A percentile compares a stretch with the other conserved stretches of the same genome.
Evolutionary conservation across 2,113 vertebrate genomes (phyloP).

Genomic region (Thermophis baileyi): DNA sequence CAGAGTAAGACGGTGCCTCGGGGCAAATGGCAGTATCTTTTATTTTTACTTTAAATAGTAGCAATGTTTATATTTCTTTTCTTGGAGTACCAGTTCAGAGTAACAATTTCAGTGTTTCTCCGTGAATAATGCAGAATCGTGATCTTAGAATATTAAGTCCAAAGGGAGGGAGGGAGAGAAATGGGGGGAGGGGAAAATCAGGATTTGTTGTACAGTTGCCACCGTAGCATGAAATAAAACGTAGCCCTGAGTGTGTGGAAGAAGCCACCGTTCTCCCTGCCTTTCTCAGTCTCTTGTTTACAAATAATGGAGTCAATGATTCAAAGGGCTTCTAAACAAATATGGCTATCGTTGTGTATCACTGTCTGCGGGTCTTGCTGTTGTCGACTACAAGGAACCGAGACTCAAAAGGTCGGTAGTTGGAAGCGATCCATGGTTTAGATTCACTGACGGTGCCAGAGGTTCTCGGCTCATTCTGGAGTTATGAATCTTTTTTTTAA

Average conservation of each 20-base stretch:
- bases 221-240: conserved; percentile 15
- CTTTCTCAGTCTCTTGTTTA: conserved; percentile 3
- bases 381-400: neutral
- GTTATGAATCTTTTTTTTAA: neutral
- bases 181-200: neutral
- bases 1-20: conserved; percentile 49
- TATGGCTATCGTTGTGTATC: neutral
- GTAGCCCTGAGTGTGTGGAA: conserved; percentile 31
- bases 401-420: neutral
- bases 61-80: conserved; percentile 32
- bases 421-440: neutral
- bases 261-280: conserved; percentile 25
- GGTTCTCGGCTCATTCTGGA: neutral
- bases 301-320: neutral
- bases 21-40: conserved; percentile 18
- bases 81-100: conserved; percentile 36
- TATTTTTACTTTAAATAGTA: conserved; percentile 36
- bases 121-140: conserved; percentile 30
- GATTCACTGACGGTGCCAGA: accelerated
- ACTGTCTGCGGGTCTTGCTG: conserved; percentile 12
- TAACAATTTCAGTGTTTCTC: conserved; percentile 51
- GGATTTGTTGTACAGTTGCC: conserved; percentile 21
- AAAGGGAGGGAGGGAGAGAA: conserved; percentile 32
- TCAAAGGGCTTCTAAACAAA: conserved; percentile 9
- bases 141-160: conserved; percentile 33